phyloP scores from a whole-genome alignment of 2,797 vertebrate genomes.

The Hoplostethus atlanticus region DNA sequence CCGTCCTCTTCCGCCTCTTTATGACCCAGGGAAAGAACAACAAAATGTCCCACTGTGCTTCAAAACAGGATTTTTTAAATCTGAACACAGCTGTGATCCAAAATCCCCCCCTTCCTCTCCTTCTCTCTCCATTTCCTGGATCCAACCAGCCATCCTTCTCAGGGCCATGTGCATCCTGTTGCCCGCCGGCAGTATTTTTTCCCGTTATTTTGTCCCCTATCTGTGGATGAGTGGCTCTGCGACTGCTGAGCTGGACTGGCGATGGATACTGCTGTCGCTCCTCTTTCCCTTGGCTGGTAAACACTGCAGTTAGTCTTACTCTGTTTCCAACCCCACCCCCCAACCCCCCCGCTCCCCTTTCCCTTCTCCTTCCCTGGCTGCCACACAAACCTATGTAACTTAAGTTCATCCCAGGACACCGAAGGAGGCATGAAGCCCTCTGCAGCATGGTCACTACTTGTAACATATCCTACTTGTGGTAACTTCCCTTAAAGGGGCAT shows the following conservation, averaged over 20 bases:
- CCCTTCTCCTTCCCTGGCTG: no score
- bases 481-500: no score
- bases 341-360: no score
- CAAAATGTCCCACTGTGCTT: conserved; percentile 47
- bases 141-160: conserved; percentile 74
- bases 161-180: conserved; percentile 87
- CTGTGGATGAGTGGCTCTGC: conserved; percentile 30
- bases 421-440: no score
- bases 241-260: conserved; percentile 21
- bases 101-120: conserved; percentile 75
- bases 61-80: conserved; percentile 72
- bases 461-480: no score
- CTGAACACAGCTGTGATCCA: conserved; percentile 68
- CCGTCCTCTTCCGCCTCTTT: conserved; percentile 6
- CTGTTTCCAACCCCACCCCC: no score
- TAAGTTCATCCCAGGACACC: no score
- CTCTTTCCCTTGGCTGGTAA: conserved; percentile 11
- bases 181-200: conserved; percentile 71
- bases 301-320: not conserved
- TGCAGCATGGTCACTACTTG: no score
- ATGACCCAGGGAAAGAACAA: conserved; percentile 55
- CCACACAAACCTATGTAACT: no score
- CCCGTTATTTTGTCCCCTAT: conserved; percentile 36
- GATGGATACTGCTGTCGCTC: conserved; percentile 1
- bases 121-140: conserved; percentile 83